Evolutionary conservation across 2,888 invertebrate genomes (phyloP), one percentile per base, ranked within the genome.

Genomic region (Monoplex corrugatus): DNA sequence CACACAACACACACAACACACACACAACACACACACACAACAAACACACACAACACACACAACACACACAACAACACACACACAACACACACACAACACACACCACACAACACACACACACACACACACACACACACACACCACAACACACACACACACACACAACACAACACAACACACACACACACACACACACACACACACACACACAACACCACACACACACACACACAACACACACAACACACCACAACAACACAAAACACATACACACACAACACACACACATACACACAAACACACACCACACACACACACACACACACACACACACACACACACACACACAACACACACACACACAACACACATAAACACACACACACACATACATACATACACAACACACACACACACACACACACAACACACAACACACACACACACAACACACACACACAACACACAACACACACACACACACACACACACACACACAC

Each of bases 21-120:
- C 85, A n/a, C 84, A 84, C 50, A n/a, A 88, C 57, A 83, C 68
- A 68, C 57, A 38, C 57, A 88, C 68, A 88, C 68, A 84, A 44
- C 82, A 43, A 5, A 43, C 82, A 43, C 40, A 82, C 82, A 82
- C 44, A 82, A 82, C 82, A 13, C 82, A 82, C 44, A 13, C 82
- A 82, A 13, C 82, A 82, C 40, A 43, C 82, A 43, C 82, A 82
- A 43, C 1, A 50, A 57, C 85, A 5, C 85, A 85, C 57, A 5
- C 85, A 85, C 85, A n/a, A 84, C 50, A n/a, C 84, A 88, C 57
- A 83, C 68, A 68, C 57, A 38, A n/a, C n/a, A n/a, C n/a, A n/a
- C n/a, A n/a, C n/a, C n/a, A n/a, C n/a, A n/a, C n/a, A n/a, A n/a
- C 57, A 88, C 68, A 88, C 68, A 84, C 63, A 63, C 63, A 63